These are phyloP conservation scores for Danaus plexippus DNA, from an alignment of 1,140 invertebrate genomes.

Conservation along the genomic window DNA sequence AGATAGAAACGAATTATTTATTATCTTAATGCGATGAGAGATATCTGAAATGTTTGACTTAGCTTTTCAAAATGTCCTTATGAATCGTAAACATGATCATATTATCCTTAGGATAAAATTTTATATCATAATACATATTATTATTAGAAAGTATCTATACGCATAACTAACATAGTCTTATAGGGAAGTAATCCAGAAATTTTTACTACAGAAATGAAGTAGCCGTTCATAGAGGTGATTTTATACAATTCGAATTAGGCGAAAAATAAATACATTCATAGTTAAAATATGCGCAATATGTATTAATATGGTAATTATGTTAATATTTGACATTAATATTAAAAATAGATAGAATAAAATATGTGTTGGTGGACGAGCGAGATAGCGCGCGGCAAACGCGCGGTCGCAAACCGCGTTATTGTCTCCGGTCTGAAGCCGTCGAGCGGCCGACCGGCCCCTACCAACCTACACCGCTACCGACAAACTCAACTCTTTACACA, in stretches of 20 bases:
- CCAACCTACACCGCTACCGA: slow-evolving; percentile 34
- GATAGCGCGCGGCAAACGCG: slow-evolving; percentile 51
- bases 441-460: slow-evolving; percentile 24
- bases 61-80: slow-evolving; percentile 57
- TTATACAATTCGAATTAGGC: slow-evolving; percentile 71
- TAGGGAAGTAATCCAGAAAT: slow-evolving; percentile 66
- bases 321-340: slow-evolving; percentile 72
- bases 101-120: slow-evolving; percentile 72
- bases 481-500: slow-evolving; percentile 38
- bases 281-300: slow-evolving; percentile 70
- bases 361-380: slow-evolving; percentile 69
- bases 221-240: slow-evolving; percentile 63
- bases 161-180: slow-evolving; percentile 68
- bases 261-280: slow-evolving; percentile 70
- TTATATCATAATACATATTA: slow-evolving; percentile 69
- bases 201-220: slow-evolving; percentile 63
- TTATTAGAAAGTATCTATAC: slow-evolving; percentile 67
- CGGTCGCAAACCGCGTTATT: slow-evolving; percentile 51
- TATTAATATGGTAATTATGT: slow-evolving; percentile 68
- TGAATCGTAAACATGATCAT: slow-evolving; percentile 66
- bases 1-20: slow-evolving; percentile 65
- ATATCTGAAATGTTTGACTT: slow-evolving; percentile 67
- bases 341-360: slow-evolving; percentile 71
- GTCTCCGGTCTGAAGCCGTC: slow-evolving; percentile 39
- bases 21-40: slow-evolving; percentile 70